A percentile compares a stretch with the other conserved stretches of the same genome.
Evolutionary conservation across 2,888 invertebrate species (phyloP).

Genomic region (Pheosia gnoma): DNA sequence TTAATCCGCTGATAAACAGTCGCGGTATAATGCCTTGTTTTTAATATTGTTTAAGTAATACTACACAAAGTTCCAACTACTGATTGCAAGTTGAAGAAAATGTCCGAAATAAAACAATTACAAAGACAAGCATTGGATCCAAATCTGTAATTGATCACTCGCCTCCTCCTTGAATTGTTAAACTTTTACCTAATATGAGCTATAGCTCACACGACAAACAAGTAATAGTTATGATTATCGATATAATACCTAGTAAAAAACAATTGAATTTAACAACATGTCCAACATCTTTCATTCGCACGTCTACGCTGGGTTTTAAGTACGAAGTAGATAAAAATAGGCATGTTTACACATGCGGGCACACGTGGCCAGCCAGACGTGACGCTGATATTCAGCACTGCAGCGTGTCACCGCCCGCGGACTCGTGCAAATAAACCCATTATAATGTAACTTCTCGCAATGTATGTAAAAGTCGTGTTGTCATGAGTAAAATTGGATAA

Average conservation of each 20-base stretch:
- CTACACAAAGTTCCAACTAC: too few relatives aligned
- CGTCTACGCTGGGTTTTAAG: background rate
- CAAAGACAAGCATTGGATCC: too few relatives aligned
- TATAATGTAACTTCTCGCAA: background rate
- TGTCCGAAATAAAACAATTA: too few relatives aligned
- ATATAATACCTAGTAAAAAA: background rate
- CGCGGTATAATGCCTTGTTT: too few relatives aligned
- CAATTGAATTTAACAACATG: background rate
- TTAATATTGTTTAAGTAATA: too few relatives aligned
- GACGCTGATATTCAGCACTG: slow-evolving; percentile 54
- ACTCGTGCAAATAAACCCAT: slow-evolving; percentile 1
- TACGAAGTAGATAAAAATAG: slow-evolving; percentile 33
- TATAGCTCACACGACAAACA: too few relatives aligned
- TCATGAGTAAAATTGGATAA: background rate
- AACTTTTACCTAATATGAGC: too few relatives aligned
- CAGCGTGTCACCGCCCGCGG: slow-evolving; percentile 16
- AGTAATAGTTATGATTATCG: too few relatives aligned
- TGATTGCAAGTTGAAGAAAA: too few relatives aligned
- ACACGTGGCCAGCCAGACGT: slow-evolving; percentile 56
- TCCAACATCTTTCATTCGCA: background rate
- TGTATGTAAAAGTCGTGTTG: slow-evolving; percentile 1
- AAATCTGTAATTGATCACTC: too few relatives aligned
- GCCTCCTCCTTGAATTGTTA: too few relatives aligned
- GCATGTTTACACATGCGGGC: slow-evolving; percentile 44
- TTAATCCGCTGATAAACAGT: too few relatives aligned